These are phyloP conservation scores for Scaptomyza parva DNA, from an alignment of 2,888 invertebrate genomes.

Conservation along the genomic window DNA sequence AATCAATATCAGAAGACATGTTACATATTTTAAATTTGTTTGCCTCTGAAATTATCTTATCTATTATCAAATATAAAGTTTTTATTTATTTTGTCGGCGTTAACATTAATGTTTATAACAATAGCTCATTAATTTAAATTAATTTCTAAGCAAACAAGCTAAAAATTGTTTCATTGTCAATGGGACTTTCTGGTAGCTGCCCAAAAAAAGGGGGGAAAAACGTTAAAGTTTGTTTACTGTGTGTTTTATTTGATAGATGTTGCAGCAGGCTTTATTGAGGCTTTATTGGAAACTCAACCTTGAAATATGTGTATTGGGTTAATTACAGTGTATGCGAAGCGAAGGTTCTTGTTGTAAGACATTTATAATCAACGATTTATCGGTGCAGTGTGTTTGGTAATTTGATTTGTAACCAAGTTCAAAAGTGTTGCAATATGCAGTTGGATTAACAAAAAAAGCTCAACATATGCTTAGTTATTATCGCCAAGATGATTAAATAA, in stretches of 20 bases:
- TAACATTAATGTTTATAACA: slow-evolving; percentile 54
- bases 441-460: slow-evolving; percentile 12
- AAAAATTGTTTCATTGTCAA: slow-evolving; percentile 55
- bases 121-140: slow-evolving; percentile 64
- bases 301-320: slow-evolving; percentile 38
- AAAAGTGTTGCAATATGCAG: slow-evolving; percentile 43
- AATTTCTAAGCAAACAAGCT: slow-evolving; percentile 57
- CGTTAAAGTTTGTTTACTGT: slow-evolving; percentile 43
- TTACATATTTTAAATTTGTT: slow-evolving; percentile 1
- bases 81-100: slow-evolving; percentile 22
- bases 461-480: too few species aligned
- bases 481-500: slow-evolving; percentile 34
- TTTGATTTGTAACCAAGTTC: slow-evolving; percentile 48
- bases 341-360: slow-evolving; percentile 52
- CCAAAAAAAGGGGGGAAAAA: slow-evolving; percentile 14
- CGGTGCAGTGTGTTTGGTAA: slow-evolving; percentile 1
- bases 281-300: slow-evolving; percentile 49
- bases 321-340: slow-evolving; percentile 44
- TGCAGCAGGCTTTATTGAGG: slow-evolving; percentile 14
- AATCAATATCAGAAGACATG: neutral
- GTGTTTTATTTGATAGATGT: slow-evolving; percentile 39
- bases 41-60: slow-evolving; percentile 34
- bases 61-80: slow-evolving; percentile 12
- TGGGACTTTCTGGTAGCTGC: slow-evolving; percentile 55
- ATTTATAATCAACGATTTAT: slow-evolving; percentile 28